A percentile compares a stretch with the other conserved stretches of the same genome.
phyloP scores from a whole-genome alignment of 2,888 invertebrate species.

The Mystacides longicornis region DNA sequence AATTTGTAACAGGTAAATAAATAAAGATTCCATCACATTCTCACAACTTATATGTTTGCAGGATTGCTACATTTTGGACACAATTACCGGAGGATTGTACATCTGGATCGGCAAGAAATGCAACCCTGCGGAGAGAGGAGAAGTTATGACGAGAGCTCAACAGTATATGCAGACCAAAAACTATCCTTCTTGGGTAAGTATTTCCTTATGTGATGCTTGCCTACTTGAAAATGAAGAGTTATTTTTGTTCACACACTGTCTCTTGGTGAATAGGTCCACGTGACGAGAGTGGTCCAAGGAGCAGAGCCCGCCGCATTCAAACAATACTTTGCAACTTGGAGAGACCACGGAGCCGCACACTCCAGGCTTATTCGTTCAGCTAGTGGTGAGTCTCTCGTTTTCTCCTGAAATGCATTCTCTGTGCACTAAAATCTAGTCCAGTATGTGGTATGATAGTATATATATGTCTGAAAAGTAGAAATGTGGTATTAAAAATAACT shows the following conservation, averaged over 20 bases:
- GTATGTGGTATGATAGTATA: background rate
- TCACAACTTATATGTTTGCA: slow-evolving; percentile 31
- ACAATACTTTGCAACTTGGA: slow-evolving; percentile 81
- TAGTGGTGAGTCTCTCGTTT: slow-evolving; percentile 33
- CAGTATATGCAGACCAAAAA: slow-evolving; percentile 56
- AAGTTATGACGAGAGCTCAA: slow-evolving; percentile 68
- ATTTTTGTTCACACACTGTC: too few relatives aligned
- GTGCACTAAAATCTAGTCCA: background rate
- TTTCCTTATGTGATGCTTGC: too few relatives aligned
- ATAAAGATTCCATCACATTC: too few relatives aligned
- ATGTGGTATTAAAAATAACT: background rate
- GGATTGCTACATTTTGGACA: slow-evolving; percentile 78
- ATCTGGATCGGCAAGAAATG: slow-evolving; percentile 80
- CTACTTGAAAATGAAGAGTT: too few relatives aligned
- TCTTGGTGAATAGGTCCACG: slow-evolving; percentile 43
- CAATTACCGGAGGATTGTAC: slow-evolving; percentile 67
- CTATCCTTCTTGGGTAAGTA: slow-evolving; percentile 67
- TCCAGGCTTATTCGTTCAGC: slow-evolving; percentile 48
- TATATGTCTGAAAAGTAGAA: background rate
- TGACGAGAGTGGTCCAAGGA: slow-evolving; percentile 68
- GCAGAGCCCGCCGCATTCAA: slow-evolving; percentile 83
- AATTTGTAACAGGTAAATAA: too few relatives aligned
- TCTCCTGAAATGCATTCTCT: too few relatives aligned
- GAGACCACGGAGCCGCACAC: slow-evolving; percentile 56
- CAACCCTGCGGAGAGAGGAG: slow-evolving; percentile 58